Conservation (phyloP, 2,888 invertebrate genomes). For the Sthenelais limicola region DNA sequence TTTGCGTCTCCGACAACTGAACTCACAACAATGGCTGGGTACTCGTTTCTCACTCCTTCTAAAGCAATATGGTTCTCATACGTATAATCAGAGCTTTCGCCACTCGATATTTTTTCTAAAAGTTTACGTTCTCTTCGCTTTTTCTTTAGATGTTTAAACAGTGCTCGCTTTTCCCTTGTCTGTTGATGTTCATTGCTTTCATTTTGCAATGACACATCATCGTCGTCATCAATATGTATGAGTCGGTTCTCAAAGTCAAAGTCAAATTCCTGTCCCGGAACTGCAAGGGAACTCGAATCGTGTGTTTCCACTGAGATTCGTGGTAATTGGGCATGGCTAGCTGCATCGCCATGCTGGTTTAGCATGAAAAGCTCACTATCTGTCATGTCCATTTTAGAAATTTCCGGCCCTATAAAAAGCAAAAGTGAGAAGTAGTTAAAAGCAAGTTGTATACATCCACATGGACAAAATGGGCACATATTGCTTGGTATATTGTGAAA, state of each 20-base stretch:
- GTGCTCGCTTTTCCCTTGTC: background rate
- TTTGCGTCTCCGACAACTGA: constrained; percentile 11
- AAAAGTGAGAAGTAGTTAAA: too few relatives aligned
- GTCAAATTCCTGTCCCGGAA: constrained; percentile 6
- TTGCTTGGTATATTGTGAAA: too few relatives aligned
- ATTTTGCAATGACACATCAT: background rate
- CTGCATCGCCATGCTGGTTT: too few relatives aligned
- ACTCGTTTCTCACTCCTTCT: constrained; percentile 11
- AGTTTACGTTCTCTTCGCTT: background rate
- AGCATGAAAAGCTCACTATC: too few relatives aligned
- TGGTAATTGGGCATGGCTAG: too few relatives aligned
- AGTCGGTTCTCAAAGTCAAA: constrained; percentile 21
- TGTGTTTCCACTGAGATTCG: too few relatives aligned
- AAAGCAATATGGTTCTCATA: constrained; percentile 27
- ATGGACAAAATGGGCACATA: too few relatives aligned
- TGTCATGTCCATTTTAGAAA: too few relatives aligned
- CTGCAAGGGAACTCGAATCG: background rate
- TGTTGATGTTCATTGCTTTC: background rate
- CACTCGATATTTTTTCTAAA: background rate
- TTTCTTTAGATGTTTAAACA: constrained; percentile 1
- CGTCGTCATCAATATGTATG: constrained; percentile 1
- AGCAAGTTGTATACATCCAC: too few relatives aligned
- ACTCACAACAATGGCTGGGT: constrained; percentile 25
- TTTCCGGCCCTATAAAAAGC: too few relatives aligned
- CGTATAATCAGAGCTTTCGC: constrained; percentile 2